These are phyloP conservation scores for Acromyrmex echinatior DNA, from an alignment of 1,140 invertebrate species.

Conservation along the genomic window DNA sequence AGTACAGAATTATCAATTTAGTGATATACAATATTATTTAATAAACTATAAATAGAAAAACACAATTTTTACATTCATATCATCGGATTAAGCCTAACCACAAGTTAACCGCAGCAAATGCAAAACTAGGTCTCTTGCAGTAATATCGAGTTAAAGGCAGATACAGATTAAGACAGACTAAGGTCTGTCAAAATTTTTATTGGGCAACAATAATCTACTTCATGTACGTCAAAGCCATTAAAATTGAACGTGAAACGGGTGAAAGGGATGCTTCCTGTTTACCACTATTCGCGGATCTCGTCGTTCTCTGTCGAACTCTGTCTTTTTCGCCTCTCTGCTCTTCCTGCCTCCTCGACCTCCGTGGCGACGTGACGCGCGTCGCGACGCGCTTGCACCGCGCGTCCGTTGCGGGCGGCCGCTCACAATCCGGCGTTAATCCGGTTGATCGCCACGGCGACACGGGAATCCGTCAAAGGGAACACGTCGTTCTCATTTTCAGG, in stretches of 20 bases:
- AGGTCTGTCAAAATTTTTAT: background rate
- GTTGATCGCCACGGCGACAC: constrained; percentile 77
- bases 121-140: background rate
- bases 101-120: no score
- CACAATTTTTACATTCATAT: no score
- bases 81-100: no score
- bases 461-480: constrained; percentile 80
- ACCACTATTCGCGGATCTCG: constrained; percentile 31
- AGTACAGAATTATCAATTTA: no score
- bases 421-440: constrained; percentile 79
- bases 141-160: background rate
- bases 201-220: background rate
- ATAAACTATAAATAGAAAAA: no score
- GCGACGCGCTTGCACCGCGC: constrained; percentile 20
- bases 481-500: constrained; percentile 72
- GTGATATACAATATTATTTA: no score
- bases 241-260: constrained; percentile 37
- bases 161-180: background rate
- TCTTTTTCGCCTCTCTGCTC: constrained; percentile 43
- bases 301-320: constrained; percentile 25
- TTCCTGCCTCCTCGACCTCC: constrained; percentile 62
- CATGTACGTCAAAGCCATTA: background rate
- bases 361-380: constrained; percentile 16
- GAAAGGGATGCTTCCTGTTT: background rate
- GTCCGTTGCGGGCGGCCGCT: constrained; percentile 65